Conservation (phyloP, 1,140 invertebrate species). For the Neelides sp. region DNA sequence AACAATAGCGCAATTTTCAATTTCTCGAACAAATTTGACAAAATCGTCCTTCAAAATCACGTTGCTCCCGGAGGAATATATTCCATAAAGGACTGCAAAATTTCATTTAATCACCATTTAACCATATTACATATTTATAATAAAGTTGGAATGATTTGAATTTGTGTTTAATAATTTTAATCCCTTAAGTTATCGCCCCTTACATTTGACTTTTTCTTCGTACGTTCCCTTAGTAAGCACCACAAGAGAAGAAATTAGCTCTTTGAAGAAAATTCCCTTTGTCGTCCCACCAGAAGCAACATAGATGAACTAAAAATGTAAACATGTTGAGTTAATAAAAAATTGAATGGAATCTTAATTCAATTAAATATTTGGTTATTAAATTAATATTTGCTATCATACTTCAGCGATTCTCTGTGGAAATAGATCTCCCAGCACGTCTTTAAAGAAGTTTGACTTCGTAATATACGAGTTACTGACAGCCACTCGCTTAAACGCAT, state of each 20-base stretch:
- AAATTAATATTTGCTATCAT: slow-evolving; percentile 22
- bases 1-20: slow-evolving; percentile 41
- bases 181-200: slow-evolving; percentile 34
- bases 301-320: slow-evolving; percentile 50
- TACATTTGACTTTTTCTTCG: slow-evolving; percentile 75
- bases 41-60: slow-evolving; percentile 64
- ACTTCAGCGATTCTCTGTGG: slow-evolving; percentile 61
- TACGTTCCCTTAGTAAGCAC: slow-evolving; percentile 64
- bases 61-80: slow-evolving; percentile 69
- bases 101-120: slow-evolving; percentile 11
- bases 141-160: slow-evolving; percentile 4
- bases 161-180: slow-evolving; percentile 5
- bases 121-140: slow-evolving; percentile 9
- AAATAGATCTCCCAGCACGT: slow-evolving; percentile 71
- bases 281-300: slow-evolving; percentile 63
- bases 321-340: slow-evolving; percentile 11
- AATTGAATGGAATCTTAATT: background rate
- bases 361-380: slow-evolving; percentile 1
- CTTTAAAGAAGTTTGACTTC: slow-evolving; percentile 58
- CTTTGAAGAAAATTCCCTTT: slow-evolving; percentile 67
- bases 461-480: slow-evolving; percentile 55
- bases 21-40: slow-evolving; percentile 48
- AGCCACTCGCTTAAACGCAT: slow-evolving; percentile 69
- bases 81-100: slow-evolving; percentile 61
- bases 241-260: slow-evolving; percentile 67